A percentile compares a stretch with the other conserved stretches of the same genome.
These are phyloP conservation scores for Apodemia mormo DNA, from an alignment of 2,888 invertebrate species.

Conservation along the genomic window DNA sequence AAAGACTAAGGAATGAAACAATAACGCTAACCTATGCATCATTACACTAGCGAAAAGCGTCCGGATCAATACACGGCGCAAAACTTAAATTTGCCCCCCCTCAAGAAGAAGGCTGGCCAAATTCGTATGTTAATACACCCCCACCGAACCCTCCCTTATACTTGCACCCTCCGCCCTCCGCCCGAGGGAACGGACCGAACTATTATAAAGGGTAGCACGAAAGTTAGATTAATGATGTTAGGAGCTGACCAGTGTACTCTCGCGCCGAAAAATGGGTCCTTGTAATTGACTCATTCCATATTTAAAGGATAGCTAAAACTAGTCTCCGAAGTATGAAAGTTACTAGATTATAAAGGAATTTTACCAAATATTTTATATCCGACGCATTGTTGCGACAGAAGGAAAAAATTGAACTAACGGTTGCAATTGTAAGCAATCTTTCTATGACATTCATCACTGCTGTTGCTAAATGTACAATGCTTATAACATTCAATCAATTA, in stretches of 20 bases:
- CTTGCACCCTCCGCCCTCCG: conserved; percentile 50
- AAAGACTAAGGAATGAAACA: conserved; percentile 23
- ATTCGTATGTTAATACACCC: conserved; percentile 79
- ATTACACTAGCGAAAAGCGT: conserved; percentile 56
- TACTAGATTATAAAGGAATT: background rate
- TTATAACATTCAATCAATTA: too few relatives aligned
- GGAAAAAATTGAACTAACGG: too few relatives aligned
- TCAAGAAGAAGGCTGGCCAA: conserved; percentile 75
- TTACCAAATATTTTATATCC: too few relatives aligned
- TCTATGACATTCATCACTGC: too few relatives aligned
- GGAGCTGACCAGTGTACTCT: conserved; percentile 73
- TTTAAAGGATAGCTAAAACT: conserved; percentile 5
- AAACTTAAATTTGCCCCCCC: conserved; percentile 78
- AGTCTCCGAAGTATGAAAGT: background rate
- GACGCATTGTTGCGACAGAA: too few relatives aligned
- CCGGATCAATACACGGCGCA: conserved; percentile 75
- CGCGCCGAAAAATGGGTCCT: conserved; percentile 25
- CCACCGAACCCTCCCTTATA: conserved; percentile 42
- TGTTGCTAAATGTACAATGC: too few relatives aligned
- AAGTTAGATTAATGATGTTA: conserved; percentile 83
- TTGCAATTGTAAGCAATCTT: too few relatives aligned
- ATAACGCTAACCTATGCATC: conserved; percentile 39
- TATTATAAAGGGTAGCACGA: conserved; percentile 82
- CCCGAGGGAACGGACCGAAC: conserved; percentile 74
- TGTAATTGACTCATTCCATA: conserved; percentile 10